These are phyloP conservation scores for Lucifuga dentata DNA, from an alignment of 2,113 vertebrate species.

Conservation along the genomic window DNA sequence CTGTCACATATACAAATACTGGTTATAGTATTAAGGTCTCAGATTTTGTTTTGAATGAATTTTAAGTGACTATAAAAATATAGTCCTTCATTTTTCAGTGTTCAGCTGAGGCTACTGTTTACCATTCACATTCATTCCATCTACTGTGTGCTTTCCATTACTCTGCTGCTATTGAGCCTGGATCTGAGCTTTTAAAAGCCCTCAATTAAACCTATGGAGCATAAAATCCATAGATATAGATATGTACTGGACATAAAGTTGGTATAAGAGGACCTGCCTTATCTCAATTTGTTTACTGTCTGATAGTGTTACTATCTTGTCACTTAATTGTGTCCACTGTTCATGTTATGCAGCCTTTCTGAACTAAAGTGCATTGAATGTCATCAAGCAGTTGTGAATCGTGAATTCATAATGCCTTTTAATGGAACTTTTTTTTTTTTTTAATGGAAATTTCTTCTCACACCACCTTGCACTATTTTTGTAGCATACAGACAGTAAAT, in stretches of 20 bases:
- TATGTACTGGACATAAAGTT: constrained; percentile 53
- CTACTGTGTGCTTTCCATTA: constrained; percentile 50
- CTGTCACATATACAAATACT: constrained; percentile 38
- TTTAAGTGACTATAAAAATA: constrained; percentile 44
- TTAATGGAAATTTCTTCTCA: no score
- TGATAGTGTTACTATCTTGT: constrained; percentile 48
- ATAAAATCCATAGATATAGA: constrained; percentile 53
- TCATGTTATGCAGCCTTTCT: constrained; percentile 40
- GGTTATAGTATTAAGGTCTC: constrained; percentile 37
- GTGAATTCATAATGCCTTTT: no score
- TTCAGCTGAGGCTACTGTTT: constrained; percentile 50
- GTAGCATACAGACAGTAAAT: no score
- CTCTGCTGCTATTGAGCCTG: constrained; percentile 54
- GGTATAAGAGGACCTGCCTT: constrained; percentile 13
- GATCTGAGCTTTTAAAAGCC: constrained; percentile 58
- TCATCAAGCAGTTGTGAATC: no score
- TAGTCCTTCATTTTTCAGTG: constrained; percentile 31
- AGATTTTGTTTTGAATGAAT: constrained; percentile 45
- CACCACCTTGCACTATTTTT: no score
- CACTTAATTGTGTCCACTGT: constrained; percentile 59
- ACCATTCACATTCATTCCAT: constrained; percentile 33
- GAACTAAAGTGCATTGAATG: constrained; percentile 51
- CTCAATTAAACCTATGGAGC: constrained; percentile 49
- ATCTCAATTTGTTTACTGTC: constrained; percentile 55
- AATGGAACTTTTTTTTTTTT: no score